Evolutionary conservation across 2,888 invertebrate genomes (phyloP).

Genomic region (Dynastes tityus): DNA sequence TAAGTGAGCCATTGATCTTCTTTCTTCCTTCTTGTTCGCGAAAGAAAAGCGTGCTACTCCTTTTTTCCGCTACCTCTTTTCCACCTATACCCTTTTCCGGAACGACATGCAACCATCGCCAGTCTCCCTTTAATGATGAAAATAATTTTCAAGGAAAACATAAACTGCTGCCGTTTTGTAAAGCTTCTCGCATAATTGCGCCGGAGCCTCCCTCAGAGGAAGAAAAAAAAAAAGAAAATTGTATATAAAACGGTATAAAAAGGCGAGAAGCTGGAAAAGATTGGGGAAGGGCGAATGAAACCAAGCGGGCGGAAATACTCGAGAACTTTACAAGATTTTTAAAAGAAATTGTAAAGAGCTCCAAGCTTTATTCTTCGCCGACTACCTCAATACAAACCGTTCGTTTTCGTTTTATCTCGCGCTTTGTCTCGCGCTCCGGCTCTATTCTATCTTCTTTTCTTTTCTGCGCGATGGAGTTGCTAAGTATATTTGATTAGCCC

Average conservation of each 20-base stretch:
- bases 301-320: constrained; percentile 61
- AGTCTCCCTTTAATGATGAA: constrained; percentile 44
- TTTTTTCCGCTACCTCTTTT: no score
- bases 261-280: constrained; percentile 60
- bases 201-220: constrained; percentile 36
- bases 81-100: no score
- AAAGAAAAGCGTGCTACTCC: no score
- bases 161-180: constrained; percentile 54
- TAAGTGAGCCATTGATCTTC: no score
- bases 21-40: no score
- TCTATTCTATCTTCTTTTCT: background rate
- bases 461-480: constrained; percentile 31
- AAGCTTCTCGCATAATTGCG: constrained; percentile 59
- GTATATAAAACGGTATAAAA: constrained; percentile 60
- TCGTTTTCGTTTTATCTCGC: constrained; percentile 38
- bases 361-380: constrained; percentile 56
- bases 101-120: background rate
- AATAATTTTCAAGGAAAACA: constrained; percentile 51
- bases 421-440: background rate
- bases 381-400: constrained; percentile 45
- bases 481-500: constrained; percentile 61
- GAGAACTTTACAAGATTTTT: constrained; percentile 60
- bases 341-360: constrained; percentile 59
- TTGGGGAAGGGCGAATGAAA: constrained; percentile 60
- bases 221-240: background rate